Percentiles rank a stretch among this genome's conserved stretches.
Conservation (phyloP, 1,140 invertebrate species). For the Anastrepha obliqua region DNA sequence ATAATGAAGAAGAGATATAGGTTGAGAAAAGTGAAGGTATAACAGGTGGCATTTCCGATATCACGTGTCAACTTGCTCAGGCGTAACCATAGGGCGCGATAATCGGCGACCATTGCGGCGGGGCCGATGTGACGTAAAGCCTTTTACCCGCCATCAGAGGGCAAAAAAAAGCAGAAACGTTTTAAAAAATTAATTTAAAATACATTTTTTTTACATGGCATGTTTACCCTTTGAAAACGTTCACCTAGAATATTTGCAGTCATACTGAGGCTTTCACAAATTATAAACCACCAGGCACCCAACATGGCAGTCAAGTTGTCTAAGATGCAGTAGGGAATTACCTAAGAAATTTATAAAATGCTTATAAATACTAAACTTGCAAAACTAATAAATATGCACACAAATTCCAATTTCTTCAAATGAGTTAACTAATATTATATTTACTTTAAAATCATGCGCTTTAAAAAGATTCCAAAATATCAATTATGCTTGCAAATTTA, state of each 20-base stretch:
- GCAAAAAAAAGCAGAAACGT: background rate
- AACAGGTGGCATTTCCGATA: constrained; percentile 79
- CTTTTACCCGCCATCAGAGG: constrained; percentile 61
- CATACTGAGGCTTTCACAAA: constrained; percentile 78
- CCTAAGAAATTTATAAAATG: constrained; percentile 53
- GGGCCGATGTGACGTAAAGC: constrained; percentile 80
- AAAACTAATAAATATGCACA: background rate
- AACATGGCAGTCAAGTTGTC: constrained; percentile 80
- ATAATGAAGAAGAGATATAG: constrained; percentile 82
- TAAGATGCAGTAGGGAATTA: constrained; percentile 80
- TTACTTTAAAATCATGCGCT: too few relatives aligned
- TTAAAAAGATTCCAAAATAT: too few relatives aligned
- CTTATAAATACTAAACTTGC: background rate
- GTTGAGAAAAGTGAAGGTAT: constrained; percentile 79
- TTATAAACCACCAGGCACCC: constrained; percentile 79
- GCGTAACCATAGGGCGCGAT: constrained; percentile 80
- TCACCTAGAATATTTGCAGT: constrained; percentile 79
- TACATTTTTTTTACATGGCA: background rate
- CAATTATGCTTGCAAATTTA: too few relatives aligned
- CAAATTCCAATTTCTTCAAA: too few relatives aligned
- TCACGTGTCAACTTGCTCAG: constrained; percentile 79
- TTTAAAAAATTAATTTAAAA: background rate
- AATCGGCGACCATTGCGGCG: constrained; percentile 79
- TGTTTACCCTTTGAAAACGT: constrained; percentile 78
- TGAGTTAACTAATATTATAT: too few relatives aligned